Evolutionary conservation across 2,888 invertebrate species (phyloP).

Genomic region (Acanthosepion pharaonis): DNA sequence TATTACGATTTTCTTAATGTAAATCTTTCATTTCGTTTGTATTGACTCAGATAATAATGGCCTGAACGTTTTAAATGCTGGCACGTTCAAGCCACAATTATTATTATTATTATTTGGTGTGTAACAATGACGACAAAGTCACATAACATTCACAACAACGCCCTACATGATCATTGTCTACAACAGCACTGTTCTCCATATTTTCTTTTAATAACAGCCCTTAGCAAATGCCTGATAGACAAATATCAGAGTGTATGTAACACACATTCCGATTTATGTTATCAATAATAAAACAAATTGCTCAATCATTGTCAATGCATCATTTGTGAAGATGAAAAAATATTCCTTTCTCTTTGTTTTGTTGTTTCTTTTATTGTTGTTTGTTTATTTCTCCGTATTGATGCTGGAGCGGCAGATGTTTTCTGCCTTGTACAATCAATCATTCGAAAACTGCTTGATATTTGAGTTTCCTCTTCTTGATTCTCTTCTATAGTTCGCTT

Average conservation of each 20-base stretch:
- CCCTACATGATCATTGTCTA: not conserved
- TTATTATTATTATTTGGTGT: not conserved
- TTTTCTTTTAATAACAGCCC: not conserved
- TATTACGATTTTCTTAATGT: too few relatives aligned
- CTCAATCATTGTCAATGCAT: slow-evolving; percentile 11
- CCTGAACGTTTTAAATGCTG: too few relatives aligned
- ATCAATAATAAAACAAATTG: slow-evolving; percentile 22
- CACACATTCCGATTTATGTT: not conserved
- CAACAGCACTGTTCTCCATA: too few relatives aligned
- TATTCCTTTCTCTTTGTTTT: not conserved
- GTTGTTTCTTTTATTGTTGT: not conserved
- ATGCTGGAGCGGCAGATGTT: not conserved
- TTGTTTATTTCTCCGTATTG: not conserved
- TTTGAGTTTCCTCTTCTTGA: not conserved
- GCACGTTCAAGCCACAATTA: too few relatives aligned
- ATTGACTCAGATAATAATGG: too few relatives aligned
- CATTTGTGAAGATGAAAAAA: not conserved
- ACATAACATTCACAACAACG: not conserved
- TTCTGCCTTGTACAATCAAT: not conserved
- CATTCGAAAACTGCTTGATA: not conserved
- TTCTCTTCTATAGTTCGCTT: not conserved
- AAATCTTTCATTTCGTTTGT: too few relatives aligned
- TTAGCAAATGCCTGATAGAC: not conserved
- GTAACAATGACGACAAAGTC: not conserved
- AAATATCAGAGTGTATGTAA: not conserved